Evolutionary conservation across 1,140 invertebrate species (phyloP).

Genomic region (Bombus affinis): DNA sequence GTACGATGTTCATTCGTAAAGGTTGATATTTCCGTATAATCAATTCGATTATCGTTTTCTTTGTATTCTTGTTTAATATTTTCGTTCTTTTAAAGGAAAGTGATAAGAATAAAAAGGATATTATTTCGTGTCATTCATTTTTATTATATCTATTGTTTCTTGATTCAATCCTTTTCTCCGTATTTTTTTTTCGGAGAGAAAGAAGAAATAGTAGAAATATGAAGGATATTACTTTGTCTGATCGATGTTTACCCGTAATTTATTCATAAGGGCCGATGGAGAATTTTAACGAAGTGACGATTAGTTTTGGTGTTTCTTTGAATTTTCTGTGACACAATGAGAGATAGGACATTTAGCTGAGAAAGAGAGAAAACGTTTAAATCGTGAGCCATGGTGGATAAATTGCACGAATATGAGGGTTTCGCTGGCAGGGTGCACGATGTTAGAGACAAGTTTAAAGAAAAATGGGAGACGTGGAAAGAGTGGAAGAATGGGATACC

Average conservation of each 20-base stretch:
- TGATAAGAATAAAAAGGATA: too few species aligned
- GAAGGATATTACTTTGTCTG: too few species aligned
- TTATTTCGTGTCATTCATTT: too few species aligned
- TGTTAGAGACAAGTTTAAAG: slow-evolving; percentile 85
- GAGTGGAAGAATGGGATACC: slow-evolving; percentile 83
- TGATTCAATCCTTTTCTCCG: too few species aligned
- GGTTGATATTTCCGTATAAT: too few species aligned
- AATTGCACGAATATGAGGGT: slow-evolving; percentile 91
- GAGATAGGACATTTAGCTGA: slow-evolving; percentile 5
- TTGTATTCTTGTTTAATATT: too few species aligned
- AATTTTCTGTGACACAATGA: not conserved
- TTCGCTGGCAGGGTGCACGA: slow-evolving; percentile 87
- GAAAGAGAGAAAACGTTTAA: not conserved
- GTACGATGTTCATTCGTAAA: too few species aligned
- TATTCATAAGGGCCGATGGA: not conserved
- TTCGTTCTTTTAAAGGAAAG: too few species aligned
- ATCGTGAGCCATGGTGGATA: slow-evolving; percentile 84
- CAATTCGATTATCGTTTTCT: too few species aligned
- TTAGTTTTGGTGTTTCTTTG: not conserved
- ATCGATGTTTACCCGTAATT: not conserved
- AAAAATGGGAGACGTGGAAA: slow-evolving; percentile 84
- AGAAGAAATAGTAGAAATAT: too few species aligned
- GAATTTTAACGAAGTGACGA: not conserved
- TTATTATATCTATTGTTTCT: too few species aligned
- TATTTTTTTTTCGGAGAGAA: too few species aligned